Base-by-base conservation (phyloP, 2,888 invertebrate species). In the Cantharis rustica region DNA sequence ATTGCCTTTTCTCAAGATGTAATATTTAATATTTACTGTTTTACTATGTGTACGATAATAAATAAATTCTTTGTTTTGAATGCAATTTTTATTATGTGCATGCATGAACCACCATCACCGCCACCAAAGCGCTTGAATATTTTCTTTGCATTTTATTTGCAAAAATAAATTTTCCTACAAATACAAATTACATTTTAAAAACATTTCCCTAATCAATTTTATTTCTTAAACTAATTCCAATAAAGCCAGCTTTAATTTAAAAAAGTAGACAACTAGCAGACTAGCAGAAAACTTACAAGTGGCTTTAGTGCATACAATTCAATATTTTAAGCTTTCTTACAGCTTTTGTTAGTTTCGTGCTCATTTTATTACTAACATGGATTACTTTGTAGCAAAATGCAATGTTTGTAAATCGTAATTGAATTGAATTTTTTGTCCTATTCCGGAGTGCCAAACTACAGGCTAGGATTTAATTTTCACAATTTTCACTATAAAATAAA, bases 21-120 rank as follows among this genome's bases (percentile, higher is more conserved):
- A 75, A 73, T 78, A 78, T 78, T 75, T 78, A 75, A 75, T 75
- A 78, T 78, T 75, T 78, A 78, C 78, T 73, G 78, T 73, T 75
- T 72, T 73, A 75, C 27, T 75, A 26, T 69, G 72, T 78, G 78
- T 73, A 73, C 66, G 68, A 68, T 71, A 73, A 78, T 75, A 75
- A 75, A 73, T 47, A 47, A 47, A 47, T 47, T 47, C 47, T 47
- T 47, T 47, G 47, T 47, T 47, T 47, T 47, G 47, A 47, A 47
- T 47, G 47, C 47, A 47, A 47, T 47, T 47, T n/a, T 47, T 47
- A 47, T 47, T 47, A 47, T 47, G 47, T 47, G 47, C 47, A 47
- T 47, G 47, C 47, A 47, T 47, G 47, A 47, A 47, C 47, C 47
- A 47, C 47, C 47, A n/a, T n/a, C n/a, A 47, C 47, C 47, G 47